A percentile compares a stretch with the other conserved stretches of the same genome.
Conservation (phyloP, 1,140 invertebrate species). For the Hesperophylax magnus region DNA sequence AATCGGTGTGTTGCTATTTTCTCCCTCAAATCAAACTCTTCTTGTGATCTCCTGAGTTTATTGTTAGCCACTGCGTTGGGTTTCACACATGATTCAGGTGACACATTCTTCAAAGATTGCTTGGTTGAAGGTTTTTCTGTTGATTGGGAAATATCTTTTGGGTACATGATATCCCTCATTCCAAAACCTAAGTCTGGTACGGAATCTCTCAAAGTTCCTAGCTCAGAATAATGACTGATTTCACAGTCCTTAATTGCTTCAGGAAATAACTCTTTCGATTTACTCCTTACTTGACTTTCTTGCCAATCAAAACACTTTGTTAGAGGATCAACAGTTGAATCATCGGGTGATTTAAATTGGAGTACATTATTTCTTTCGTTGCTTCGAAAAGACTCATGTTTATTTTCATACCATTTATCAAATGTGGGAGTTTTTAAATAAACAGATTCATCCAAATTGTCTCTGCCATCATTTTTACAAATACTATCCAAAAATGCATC, state of each 20-base stretch:
- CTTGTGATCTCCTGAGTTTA: no score
- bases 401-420: slow-evolving; percentile 6
- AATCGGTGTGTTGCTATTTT: slow-evolving; percentile 2
- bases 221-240: background rate
- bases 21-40: slow-evolving; percentile 13
- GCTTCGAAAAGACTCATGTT: background rate
- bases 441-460: slow-evolving; percentile 16
- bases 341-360: background rate
- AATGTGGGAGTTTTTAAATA: slow-evolving; percentile 21
- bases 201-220: slow-evolving; percentile 60
- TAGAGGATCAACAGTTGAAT: background rate
- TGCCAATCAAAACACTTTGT: slow-evolving; percentile 14
- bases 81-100: no score
- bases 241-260: background rate
- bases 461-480: slow-evolving; percentile 65
- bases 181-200: slow-evolving; percentile 65
- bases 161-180: slow-evolving; percentile 57
- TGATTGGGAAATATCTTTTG: background rate
- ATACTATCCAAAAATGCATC: slow-evolving; percentile 72
- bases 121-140: background rate
- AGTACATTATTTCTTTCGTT: background rate
- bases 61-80: no score
- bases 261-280: background rate
- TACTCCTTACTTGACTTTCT: background rate
- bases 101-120: background rate